phyloP scores from a whole-genome alignment of 2,797 vertebrate species.

The Carduelis carduelis region DNA sequence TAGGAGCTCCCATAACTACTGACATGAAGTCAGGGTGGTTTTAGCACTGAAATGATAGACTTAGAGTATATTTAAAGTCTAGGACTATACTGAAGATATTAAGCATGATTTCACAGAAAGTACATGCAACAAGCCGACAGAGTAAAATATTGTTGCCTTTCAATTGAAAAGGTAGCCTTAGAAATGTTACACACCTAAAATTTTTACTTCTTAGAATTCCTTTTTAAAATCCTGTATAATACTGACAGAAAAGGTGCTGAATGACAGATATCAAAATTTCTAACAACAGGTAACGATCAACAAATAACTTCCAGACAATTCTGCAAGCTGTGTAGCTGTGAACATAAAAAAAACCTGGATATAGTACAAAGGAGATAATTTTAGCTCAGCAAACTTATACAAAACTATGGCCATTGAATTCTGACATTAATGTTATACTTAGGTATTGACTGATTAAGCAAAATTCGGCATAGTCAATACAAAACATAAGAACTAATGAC shows the following conservation, averaged over 20 bases:
- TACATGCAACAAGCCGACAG: background rate
- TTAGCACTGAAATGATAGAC: background rate
- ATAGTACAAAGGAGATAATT: background rate
- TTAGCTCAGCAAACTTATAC: background rate
- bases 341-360: background rate
- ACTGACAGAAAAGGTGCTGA: background rate
- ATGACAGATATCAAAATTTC: background rate
- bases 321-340: background rate
- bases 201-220: background rate
- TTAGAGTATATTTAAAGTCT: background rate
- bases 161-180: background rate
- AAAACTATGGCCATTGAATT: background rate
- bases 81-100: background rate
- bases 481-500: background rate
- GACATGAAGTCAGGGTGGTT: background rate
- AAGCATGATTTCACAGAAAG: background rate
- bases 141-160: background rate
- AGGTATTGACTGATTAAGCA: background rate
- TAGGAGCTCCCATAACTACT: background rate
- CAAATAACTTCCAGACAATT: background rate
- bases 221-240: background rate
- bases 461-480: background rate
- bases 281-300: background rate
- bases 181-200: background rate
- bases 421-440: background rate